Percentiles rank a stretch among this genome's conserved stretches.
Evolutionary conservation across 2,113 vertebrate species (phyloP).

Genomic region (Pardalotus punctatus): DNA sequence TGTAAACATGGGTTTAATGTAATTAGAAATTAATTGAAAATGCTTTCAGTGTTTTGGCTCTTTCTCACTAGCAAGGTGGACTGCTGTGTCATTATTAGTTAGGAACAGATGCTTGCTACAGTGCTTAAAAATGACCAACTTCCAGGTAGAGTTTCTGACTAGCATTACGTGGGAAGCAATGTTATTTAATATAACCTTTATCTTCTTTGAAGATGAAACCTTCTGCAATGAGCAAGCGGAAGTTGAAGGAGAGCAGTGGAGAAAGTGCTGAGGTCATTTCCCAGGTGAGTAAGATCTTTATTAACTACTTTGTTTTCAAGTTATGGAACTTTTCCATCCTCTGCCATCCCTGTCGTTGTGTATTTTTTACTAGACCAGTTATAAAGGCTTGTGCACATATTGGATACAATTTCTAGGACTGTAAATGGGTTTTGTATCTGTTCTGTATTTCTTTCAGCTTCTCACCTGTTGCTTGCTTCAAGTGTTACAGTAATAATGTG

Average conservation of each 20-base stretch:
- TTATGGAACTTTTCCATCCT: neutral
- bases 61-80: neutral
- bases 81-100: neutral
- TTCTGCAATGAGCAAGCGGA: conserved; percentile 81
- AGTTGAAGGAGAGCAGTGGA: conserved; percentile 64
- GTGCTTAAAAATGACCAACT: neutral
- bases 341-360: accelerated
- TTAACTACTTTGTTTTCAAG: neutral
- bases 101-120: accelerated
- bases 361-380: neutral
- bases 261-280: conserved; percentile 77
- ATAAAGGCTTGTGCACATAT: neutral
- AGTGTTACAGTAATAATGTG: neutral
- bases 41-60: neutral
- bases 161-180: neutral
- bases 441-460: neutral
- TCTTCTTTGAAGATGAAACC: neutral
- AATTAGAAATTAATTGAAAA: neutral
- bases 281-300: conserved; percentile 75
- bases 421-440: neutral
- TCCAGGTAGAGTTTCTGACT: neutral
- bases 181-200: neutral
- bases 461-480: neutral
- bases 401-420: neutral
- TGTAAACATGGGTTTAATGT: neutral